Percentiles rank a stretch among this genome's conserved stretches.
phyloP scores from a whole-genome alignment of 2,888 invertebrate species.

The Xanthorhoe spadicearia region DNA sequence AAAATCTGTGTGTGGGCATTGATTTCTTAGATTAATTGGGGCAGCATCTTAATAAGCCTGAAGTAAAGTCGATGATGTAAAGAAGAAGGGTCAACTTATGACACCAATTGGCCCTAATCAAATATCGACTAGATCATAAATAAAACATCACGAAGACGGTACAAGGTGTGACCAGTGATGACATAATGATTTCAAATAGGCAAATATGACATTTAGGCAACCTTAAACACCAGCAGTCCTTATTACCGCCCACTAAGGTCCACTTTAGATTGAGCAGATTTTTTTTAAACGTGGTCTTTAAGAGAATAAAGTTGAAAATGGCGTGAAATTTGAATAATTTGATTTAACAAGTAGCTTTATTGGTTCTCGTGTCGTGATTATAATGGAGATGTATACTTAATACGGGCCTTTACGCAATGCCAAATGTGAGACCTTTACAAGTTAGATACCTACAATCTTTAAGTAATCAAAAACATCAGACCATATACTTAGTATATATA shows the following conservation, averaged over 20 bases:
- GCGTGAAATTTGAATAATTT: slow-evolving; percentile 17
- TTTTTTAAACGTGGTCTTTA: slow-evolving; percentile 18
- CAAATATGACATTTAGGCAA: slow-evolving; percentile 42
- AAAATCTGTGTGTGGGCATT: too few species aligned
- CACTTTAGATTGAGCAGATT: slow-evolving; percentile 20
- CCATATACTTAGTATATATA: too few species aligned
- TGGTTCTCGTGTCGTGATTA: slow-evolving; percentile 11
- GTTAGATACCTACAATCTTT: background rate
- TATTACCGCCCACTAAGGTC: slow-evolving; percentile 33
- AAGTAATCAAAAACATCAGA: background rate
- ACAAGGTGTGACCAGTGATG: slow-evolving; percentile 53
- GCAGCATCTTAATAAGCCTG: too few species aligned
- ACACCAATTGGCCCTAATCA: slow-evolving; percentile 16
- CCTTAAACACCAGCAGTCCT: slow-evolving; percentile 31
- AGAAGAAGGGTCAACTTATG: slow-evolving; percentile 6
- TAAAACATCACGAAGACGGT: slow-evolving; percentile 41
- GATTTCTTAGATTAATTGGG: too few species aligned
- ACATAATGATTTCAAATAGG: slow-evolving; percentile 48
- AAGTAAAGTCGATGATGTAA: background rate
- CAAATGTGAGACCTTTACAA: background rate
- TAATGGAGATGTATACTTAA: slow-evolving; percentile 15
- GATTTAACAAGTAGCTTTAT: slow-evolving; percentile 13
- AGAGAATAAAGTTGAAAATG: slow-evolving; percentile 25
- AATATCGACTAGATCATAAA: slow-evolving; percentile 39
- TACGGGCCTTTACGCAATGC: slow-evolving; percentile 16